phyloP scores from a whole-genome alignment of 2,113 vertebrate genomes.

The Numenius arquata region DNA sequence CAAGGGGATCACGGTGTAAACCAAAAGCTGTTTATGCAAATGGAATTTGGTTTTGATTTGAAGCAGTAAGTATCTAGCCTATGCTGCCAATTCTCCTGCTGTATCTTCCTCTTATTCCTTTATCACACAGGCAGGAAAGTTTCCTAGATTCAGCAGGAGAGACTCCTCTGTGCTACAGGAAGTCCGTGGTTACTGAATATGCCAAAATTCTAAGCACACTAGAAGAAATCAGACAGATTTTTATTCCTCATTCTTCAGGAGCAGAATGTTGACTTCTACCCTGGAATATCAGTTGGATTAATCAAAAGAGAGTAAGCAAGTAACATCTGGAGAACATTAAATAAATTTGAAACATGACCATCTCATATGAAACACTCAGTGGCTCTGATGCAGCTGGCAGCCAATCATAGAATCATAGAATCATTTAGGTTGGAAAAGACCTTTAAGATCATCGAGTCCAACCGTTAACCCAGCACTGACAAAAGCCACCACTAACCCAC shows the following conservation, averaged over 20 bases:
- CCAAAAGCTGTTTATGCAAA: background rate
- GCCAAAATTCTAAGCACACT: background rate
- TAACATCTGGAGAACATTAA: background rate
- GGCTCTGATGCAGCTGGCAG: background rate
- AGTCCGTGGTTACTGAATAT: background rate
- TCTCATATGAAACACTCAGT: background rate
- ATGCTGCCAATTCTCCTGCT: background rate
- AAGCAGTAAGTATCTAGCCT: background rate
- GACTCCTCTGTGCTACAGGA: too few species aligned
- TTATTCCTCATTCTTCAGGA: background rate
- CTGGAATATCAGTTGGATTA: background rate
- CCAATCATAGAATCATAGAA: too few species aligned
- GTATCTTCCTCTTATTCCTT: background rate
- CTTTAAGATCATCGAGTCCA: too few species aligned
- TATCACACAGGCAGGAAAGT: background rate
- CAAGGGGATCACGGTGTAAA: background rate
- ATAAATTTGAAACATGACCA: background rate
- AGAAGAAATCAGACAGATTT: background rate
- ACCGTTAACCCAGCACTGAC: too few species aligned
- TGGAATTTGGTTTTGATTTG: background rate
- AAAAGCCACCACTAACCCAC: too few species aligned
- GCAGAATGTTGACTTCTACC: background rate
- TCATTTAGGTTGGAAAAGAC: too few species aligned
- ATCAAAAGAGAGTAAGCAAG: background rate
- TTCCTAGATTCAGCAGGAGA: background rate